Evolutionary conservation across 2,888 invertebrate species (phyloP).

Genomic region (Mythimna loreyi): DNA sequence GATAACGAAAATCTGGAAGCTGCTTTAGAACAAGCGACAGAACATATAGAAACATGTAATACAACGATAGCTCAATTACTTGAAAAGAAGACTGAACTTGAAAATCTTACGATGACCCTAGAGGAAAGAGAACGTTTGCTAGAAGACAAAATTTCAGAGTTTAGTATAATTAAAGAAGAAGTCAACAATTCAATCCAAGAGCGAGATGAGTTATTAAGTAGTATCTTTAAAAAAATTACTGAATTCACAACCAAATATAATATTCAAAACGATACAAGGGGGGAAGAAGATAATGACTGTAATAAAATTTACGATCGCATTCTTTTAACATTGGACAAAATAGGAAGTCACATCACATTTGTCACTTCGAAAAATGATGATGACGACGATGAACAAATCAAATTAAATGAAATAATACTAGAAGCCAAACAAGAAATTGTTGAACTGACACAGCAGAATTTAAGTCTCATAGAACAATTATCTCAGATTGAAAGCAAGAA

Average conservation of each 20-base stretch:
- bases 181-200: constrained; percentile 51
- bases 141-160: constrained; percentile 61
- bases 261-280: constrained; percentile 60
- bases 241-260: constrained; percentile 64
- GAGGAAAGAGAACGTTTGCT: constrained; percentile 58
- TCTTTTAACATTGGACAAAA: constrained; percentile 71
- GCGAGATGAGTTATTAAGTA: constrained; percentile 66
- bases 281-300: constrained; percentile 50
- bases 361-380: constrained; percentile 60
- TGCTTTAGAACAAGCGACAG: constrained; percentile 38
- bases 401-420: constrained; percentile 60
- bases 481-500: constrained; percentile 66
- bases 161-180: constrained; percentile 52
- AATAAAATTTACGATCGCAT: constrained; percentile 67
- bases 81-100: constrained; percentile 57
- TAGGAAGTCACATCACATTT: constrained; percentile 65
- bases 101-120: constrained; percentile 46
- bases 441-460: constrained; percentile 69
- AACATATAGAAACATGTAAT: constrained; percentile 25
- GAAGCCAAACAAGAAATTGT: constrained; percentile 71
- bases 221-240: constrained; percentile 66
- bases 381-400: constrained; percentile 47
- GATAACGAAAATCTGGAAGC: constrained; percentile 37
- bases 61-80: constrained; percentile 54
- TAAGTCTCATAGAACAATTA: constrained; percentile 64